Percentiles rank a stretch among this genome's conserved stretches.
These are phyloP conservation scores for Ancistrus triradiatus DNA, from an alignment of 2,113 vertebrate species.

Conservation along the genomic window DNA sequence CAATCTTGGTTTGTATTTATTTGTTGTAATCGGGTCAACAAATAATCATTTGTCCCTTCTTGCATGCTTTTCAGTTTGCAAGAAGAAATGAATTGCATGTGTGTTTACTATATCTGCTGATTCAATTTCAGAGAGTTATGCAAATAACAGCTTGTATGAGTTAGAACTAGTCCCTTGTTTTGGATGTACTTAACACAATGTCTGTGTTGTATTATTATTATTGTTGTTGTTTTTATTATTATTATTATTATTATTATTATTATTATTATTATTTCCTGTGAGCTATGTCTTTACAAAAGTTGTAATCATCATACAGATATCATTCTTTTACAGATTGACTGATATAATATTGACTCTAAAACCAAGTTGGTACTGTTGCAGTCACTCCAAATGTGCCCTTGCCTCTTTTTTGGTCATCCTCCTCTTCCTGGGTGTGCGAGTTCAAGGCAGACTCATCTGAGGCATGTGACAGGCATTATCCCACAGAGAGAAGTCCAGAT, in stretches of 20 bases:
- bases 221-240: too few relatives aligned
- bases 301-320: slow-evolving; percentile 7
- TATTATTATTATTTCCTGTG: slow-evolving; percentile 7
- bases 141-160: slow-evolving; percentile 58
- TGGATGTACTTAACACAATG: neutral
- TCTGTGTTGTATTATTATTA: too few relatives aligned
- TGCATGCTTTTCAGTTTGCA: slow-evolving; percentile 41
- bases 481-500: slow-evolving; percentile 66
- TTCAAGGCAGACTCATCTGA: slow-evolving; percentile 41
- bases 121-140: slow-evolving; percentile 56
- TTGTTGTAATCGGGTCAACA: slow-evolving; percentile 64
- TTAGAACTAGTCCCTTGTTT: slow-evolving; percentile 40
- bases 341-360: slow-evolving; percentile 7
- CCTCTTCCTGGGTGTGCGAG: slow-evolving; percentile 36
- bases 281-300: neutral
- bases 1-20: slow-evolving; percentile 56
- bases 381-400: neutral
- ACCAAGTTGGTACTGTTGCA: slow-evolving; percentile 8
- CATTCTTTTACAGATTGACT: too few relatives aligned
- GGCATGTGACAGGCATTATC: slow-evolving; percentile 65
- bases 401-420: slow-evolving; percentile 19
- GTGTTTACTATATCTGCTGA: slow-evolving; percentile 46
- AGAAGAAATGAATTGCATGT: slow-evolving; percentile 37
- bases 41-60: slow-evolving; percentile 50
- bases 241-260: too few relatives aligned